Conservation (phyloP, 2,113 vertebrate species). For the Pseudolaguvia tuberculata region DNA sequence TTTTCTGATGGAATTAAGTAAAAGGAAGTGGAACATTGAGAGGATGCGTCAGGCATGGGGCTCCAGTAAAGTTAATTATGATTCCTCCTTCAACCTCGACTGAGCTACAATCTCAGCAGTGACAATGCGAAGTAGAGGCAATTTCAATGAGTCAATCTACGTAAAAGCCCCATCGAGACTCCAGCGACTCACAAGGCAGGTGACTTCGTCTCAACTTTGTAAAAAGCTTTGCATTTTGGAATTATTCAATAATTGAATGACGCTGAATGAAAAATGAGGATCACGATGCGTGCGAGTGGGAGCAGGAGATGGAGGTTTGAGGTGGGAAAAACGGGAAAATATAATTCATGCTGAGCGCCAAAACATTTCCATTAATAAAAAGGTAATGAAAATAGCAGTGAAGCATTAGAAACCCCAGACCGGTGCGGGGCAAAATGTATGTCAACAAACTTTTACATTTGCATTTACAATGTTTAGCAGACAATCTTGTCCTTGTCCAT, state of each 20-base stretch:
- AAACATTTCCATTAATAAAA: constrained; percentile 15
- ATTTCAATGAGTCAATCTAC: constrained; percentile 30
- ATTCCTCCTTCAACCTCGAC: constrained; percentile 27
- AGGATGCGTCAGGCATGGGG: constrained; percentile 10
- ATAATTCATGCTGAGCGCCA: constrained; percentile 25
- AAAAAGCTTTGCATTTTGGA: constrained; percentile 4
- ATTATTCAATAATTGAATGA: constrained; percentile 29
- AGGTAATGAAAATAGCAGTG: constrained; percentile 9
- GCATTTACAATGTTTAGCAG: neutral
- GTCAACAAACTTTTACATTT: neutral
- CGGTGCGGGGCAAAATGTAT: neutral
- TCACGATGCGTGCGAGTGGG: constrained; percentile 11
- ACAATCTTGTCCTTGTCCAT: too few relatives aligned
- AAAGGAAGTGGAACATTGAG: neutral
- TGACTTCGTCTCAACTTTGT: constrained; percentile 1
- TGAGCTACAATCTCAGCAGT: constrained; percentile 7
- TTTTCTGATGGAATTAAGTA: too few relatives aligned
- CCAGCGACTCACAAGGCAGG: neutral
- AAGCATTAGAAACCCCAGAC: constrained; percentile 14
- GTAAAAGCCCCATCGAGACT: constrained; percentile 4
- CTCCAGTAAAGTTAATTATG: constrained; percentile 14
- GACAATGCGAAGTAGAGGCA: constrained; percentile 17
- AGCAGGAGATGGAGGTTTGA: constrained; percentile 1
- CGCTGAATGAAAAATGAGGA: constrained; percentile 6
- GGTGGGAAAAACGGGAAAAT: constrained; percentile 4